Conservation (phyloP, 2,888 invertebrate genomes). For the Hymenopus coronatus region DNA sequence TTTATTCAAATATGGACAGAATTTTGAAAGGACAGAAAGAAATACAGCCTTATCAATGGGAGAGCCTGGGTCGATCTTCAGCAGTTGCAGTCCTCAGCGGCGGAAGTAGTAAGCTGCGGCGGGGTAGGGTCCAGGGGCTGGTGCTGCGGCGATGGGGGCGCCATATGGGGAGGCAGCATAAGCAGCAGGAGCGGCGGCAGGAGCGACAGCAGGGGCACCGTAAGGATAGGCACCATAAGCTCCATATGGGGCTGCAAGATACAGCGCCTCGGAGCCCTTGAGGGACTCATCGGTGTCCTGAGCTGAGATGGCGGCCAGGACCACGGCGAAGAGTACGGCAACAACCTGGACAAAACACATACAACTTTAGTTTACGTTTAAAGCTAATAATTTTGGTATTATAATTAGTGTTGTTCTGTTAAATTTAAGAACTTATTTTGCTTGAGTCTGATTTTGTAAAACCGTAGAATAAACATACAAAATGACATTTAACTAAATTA, state of each 20-base stretch:
- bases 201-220: background rate
- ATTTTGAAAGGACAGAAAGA: background rate
- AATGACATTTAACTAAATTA: no score
- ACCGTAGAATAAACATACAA: no score
- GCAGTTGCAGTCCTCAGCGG: background rate
- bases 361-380: no score
- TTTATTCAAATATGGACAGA: background rate
- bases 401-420: no score
- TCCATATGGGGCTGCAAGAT: background rate
- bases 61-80: background rate
- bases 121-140: background rate
- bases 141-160: background rate
- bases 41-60: background rate
- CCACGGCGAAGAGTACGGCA: background rate
- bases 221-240: background rate
- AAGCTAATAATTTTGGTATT: no score
- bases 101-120: background rate
- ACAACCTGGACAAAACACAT: background rate
- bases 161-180: background rate
- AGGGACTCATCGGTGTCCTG: background rate
- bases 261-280: background rate
- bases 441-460: no score
- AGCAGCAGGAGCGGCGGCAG: background rate
- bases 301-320: background rate
- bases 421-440: no score